phyloP scores from a whole-genome alignment of 2,888 invertebrate species.

The Acleris literana region DNA sequence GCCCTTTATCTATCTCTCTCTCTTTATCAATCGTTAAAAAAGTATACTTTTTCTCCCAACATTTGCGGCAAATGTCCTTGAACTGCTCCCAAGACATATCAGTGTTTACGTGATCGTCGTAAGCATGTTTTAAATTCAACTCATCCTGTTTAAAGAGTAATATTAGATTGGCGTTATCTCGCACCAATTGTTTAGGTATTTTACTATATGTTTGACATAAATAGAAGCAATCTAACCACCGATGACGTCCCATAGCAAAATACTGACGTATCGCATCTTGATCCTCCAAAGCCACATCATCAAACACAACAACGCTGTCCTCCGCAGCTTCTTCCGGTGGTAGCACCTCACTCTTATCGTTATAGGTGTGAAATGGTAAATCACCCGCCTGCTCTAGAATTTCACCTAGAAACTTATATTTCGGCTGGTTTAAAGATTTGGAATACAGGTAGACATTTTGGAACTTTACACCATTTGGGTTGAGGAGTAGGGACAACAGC shows the following conservation, averaged over 20 bases:
- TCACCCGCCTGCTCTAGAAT: constrained; percentile 5
- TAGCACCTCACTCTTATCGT: constrained; percentile 6
- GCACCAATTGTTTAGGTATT: constrained; percentile 16
- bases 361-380: constrained; percentile 9
- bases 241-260: constrained; percentile 30
- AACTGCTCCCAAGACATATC: constrained; percentile 41
- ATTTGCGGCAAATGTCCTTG: constrained; percentile 12
- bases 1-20: neutral
- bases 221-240: constrained; percentile 18
- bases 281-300: constrained; percentile 22
- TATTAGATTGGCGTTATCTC: constrained; percentile 26
- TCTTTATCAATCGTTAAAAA: constrained; percentile 39
- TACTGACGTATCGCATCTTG: constrained; percentile 24
- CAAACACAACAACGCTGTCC: constrained; percentile 10
- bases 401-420: constrained; percentile 5
- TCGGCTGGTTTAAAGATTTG: constrained; percentile 10
- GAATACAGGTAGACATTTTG: constrained; percentile 13
- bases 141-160: constrained; percentile 35
- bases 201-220: constrained; percentile 29
- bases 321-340: constrained; percentile 6
- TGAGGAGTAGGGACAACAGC: neutral
- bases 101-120: constrained; percentile 41
- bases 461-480: constrained; percentile 15
- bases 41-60: constrained; percentile 24
- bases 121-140: constrained; percentile 35